Conservation (phyloP, 2,113 vertebrate species). For the Stigmatopora nigra region DNA sequence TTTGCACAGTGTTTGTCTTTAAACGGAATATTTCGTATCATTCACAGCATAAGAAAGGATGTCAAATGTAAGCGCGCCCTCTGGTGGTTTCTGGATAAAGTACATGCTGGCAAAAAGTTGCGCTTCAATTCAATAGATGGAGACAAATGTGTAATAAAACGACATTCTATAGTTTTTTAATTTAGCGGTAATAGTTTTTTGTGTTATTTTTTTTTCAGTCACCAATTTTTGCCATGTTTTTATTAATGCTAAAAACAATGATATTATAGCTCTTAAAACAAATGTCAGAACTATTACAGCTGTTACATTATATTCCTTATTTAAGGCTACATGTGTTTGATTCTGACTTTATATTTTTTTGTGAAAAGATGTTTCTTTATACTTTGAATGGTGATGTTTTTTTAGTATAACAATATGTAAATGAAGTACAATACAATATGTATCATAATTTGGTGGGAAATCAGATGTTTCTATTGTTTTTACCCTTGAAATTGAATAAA, state of each 20-base stretch:
- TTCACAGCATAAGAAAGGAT: background rate
- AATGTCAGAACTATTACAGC: background rate
- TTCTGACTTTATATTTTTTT: constrained; percentile 5
- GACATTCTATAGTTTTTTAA: background rate
- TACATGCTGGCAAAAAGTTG: background rate
- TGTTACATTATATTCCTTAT: constrained; percentile 3
- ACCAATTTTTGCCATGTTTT: background rate
- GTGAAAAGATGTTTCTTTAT: constrained; percentile 18
- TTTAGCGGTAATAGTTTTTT: background rate
- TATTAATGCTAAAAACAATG: background rate
- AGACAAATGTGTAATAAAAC: background rate
- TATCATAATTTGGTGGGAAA: background rate
- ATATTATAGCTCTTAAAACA: background rate
- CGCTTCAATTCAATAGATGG: background rate
- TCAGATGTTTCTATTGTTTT: background rate
- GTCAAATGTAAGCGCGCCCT: constrained; percentile 1
- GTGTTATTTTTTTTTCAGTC: background rate
- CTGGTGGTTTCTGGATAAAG: constrained; percentile 20
- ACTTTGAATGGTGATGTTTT: constrained; percentile 8
- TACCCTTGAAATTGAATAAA: background rate
- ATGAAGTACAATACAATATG: background rate
- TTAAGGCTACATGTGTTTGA: constrained; percentile 6
- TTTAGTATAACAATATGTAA: constrained; percentile 14
- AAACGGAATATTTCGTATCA: background rate
- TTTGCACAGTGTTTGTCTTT: background rate